A percentile compares a stretch with the other conserved stretches of the same genome.
These are phyloP conservation scores for Parauchenoglanis punctatus DNA, from an alignment of 2,797 vertebrate genomes.

Conservation along the genomic window DNA sequence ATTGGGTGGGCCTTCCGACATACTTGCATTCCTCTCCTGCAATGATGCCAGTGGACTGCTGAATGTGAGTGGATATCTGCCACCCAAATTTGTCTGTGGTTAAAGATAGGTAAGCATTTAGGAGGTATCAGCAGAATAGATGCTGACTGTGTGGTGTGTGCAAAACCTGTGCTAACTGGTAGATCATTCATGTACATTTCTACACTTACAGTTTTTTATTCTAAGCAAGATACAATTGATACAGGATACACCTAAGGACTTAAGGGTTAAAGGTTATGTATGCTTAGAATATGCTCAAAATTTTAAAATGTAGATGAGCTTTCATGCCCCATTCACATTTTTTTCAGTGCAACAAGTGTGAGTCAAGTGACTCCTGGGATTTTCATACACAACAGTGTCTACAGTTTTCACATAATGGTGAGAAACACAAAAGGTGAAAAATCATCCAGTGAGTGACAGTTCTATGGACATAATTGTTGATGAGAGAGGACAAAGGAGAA, in stretches of 20 bases:
- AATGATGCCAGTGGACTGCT: slow-evolving; percentile 73
- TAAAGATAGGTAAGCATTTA: slow-evolving; percentile 56
- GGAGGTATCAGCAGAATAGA: slow-evolving; percentile 36
- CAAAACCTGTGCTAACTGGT: not conserved
- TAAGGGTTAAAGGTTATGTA: not conserved
- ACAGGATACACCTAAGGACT: not conserved
- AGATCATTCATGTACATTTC: not conserved
- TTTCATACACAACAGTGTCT: not conserved
- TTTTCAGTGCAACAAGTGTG: not conserved
- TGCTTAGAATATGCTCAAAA: not conserved
- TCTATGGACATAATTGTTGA: not conserved
- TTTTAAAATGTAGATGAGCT: not conserved
- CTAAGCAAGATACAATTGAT: not conserved
- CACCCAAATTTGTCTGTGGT: slow-evolving; percentile 23
- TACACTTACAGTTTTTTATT: not conserved
- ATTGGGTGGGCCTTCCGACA: slow-evolving; percentile 69
- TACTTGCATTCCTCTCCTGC: slow-evolving; percentile 73
- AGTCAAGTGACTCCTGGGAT: not conserved
- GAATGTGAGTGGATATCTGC: slow-evolving; percentile 68
- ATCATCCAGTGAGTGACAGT: not conserved
- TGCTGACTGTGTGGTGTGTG: slow-evolving; percentile 11
- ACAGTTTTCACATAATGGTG: not conserved
- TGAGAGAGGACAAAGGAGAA: not conserved
- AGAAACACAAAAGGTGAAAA: not conserved
- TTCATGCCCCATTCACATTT: not conserved